phyloP scores from a whole-genome alignment of 1,140 invertebrate species.

The Popillia japonica region DNA sequence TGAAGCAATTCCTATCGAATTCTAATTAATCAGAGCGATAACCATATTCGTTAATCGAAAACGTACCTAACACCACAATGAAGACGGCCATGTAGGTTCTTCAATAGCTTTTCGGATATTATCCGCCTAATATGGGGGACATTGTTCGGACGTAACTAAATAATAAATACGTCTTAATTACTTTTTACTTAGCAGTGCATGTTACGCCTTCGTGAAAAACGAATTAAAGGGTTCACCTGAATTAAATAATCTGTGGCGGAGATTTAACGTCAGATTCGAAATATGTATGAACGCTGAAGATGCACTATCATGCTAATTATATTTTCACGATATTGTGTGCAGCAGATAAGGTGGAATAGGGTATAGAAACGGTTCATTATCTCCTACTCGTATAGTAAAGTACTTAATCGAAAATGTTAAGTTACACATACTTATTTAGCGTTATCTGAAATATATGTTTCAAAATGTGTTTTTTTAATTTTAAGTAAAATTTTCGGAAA shows the following conservation, averaged over 20 bases:
- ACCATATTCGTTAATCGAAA: conserved; percentile 14
- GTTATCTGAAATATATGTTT: not conserved
- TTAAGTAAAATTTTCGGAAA: not conserved
- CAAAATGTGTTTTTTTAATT: not conserved
- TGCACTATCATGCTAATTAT: not conserved
- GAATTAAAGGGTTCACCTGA: conserved; percentile 1
- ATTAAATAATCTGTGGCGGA: not conserved
- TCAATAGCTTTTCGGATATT: not conserved
- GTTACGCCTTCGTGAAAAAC: not conserved
- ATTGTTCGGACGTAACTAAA: not conserved
- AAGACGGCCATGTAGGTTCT: not conserved
- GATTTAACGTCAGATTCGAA: not conserved
- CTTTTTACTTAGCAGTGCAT: not conserved
- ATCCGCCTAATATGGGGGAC: not conserved
- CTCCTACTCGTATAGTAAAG: too few species aligned
- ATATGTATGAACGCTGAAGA: not conserved
- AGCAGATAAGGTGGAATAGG: too few species aligned
- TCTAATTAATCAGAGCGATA: not conserved
- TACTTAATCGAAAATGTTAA: not conserved
- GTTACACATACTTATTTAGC: not conserved
- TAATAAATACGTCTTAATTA: not conserved
- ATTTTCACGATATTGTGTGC: not conserved
- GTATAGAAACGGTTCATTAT: too few species aligned
- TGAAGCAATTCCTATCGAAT: not conserved
- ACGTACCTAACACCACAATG: not conserved